Evolutionary conservation across 2,797 vertebrate species (phyloP), one percentile per base, ranked within the genome.

Genomic region (Kryptolebias ocellatus): DNA sequence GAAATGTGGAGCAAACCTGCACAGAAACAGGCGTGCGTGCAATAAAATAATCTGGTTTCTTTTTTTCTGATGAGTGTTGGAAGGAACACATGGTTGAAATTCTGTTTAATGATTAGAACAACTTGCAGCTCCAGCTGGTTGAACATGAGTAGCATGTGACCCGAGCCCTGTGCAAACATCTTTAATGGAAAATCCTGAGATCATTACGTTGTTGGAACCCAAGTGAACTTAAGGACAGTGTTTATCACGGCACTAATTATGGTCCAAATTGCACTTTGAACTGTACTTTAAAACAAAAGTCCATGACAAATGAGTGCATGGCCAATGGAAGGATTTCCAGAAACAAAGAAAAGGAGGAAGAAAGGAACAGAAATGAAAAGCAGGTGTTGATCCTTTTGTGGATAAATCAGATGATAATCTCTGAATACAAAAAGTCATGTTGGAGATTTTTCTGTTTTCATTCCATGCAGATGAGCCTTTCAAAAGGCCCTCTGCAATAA

Each of bases 311-410:
- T n/a, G n/a, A 1, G 24, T 46, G 9, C 53, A 31, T 44, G 45
- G 12, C 44, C 44, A 56, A 0, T 27, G 42, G 1, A 42, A 47
- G 54, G 27, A 20, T 57, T 9, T 2, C 1, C 28, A 24, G 29
- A 10, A 63, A 67, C 4, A 11, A 66, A 42, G 8, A 53, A 27
- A 16, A 15, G 47, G 29, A 7, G 18, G n/a, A 62, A 56, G 53
- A 68, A 47, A 42, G 58, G 47, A 58, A 27, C 4, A 56, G 5
- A 67, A 68, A 80, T 60, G 12, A 70, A 57, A 54, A 62, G 37
- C 59, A 72, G 52, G 16, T 42, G 53, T 53, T 49, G 56, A 63
- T 70, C 9, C n/a, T 67, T 28, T 16, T 50, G 8, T 29, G 29
- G 51, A 68, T 70, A 66, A 70, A 50, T 12, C 44, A 49, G 28